These are phyloP conservation scores for Macrocentrus cingulum DNA, from an alignment of 1,140 invertebrate genomes.

Conservation along the genomic window DNA sequence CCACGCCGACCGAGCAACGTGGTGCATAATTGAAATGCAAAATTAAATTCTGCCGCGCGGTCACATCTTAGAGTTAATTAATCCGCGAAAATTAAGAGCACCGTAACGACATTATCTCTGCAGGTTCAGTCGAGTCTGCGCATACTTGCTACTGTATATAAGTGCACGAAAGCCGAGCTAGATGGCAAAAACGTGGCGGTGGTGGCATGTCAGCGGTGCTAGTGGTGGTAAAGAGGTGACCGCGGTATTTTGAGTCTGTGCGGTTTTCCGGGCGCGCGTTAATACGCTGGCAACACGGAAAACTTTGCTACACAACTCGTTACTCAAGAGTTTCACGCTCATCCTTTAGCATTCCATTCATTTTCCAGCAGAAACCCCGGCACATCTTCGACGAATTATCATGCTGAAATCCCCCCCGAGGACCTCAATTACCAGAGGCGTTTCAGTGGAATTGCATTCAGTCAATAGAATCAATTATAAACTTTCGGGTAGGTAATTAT, in stretches of 20 bases:
- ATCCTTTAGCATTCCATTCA: neutral
- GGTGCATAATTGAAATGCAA: constrained; percentile 29
- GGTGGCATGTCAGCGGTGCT: neutral
- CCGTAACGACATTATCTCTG: constrained; percentile 27
- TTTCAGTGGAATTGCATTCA: constrained; percentile 2
- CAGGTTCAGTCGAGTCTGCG: constrained; percentile 12
- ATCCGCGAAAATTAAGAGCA: constrained; percentile 29
- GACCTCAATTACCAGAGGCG: constrained; percentile 10
- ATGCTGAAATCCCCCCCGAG: neutral
- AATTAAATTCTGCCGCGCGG: constrained; percentile 32
- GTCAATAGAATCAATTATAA: constrained; percentile 12
- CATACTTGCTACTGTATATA: neutral
- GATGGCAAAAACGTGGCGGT: neutral
- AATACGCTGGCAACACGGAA: constrained; percentile 15
- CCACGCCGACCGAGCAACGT: neutral
- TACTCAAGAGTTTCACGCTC: neutral
- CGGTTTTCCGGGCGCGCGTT: neutral
- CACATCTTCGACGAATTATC: constrained; percentile 8
- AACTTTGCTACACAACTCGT: constrained; percentile 9
- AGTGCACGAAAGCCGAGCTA: too few species aligned
- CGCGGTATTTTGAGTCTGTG: constrained; percentile 1
- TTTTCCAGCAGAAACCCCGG: neutral
- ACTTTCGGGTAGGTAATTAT: constrained; percentile 2
- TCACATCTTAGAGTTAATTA: constrained; percentile 32
- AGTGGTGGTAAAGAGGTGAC: neutral